phyloP scores from a whole-genome alignment of 1,140 invertebrate species.

The Lepidotrigona ventralis region DNA sequence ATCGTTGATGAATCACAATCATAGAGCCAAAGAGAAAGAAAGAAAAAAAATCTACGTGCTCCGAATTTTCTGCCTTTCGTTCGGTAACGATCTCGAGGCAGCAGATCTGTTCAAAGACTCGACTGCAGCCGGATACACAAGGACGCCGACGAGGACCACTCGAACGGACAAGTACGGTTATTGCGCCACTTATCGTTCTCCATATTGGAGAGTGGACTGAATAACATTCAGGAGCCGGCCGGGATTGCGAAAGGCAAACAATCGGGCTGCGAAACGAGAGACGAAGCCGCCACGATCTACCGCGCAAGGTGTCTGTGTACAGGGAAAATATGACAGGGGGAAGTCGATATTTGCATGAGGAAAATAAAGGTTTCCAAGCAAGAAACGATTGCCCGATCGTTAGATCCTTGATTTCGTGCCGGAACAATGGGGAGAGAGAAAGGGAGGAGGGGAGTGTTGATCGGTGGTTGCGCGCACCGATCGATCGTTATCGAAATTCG shows the following conservation, averaged over 20 bases:
- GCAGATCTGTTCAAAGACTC: neutral
- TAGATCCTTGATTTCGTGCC: neutral
- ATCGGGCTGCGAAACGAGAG: constrained; percentile 63
- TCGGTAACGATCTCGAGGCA: neutral
- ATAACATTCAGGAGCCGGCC: constrained; percentile 69
- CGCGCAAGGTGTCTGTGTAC: constrained; percentile 70
- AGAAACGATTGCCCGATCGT: neutral
- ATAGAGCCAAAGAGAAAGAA: no score
- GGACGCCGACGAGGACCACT: constrained; percentile 65
- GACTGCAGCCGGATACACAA: constrained; percentile 1
- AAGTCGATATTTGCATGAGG: constrained; percentile 9
- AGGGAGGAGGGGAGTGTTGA: neutral
- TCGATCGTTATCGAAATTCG: constrained; percentile 74
- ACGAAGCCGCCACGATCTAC: constrained; percentile 43
- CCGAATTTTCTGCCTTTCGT: no score
- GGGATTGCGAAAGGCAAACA: constrained; percentile 75
- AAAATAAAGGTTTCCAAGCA: constrained; percentile 66
- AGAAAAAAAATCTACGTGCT: no score
- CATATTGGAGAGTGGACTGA: constrained; percentile 70
- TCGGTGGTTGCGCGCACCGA: neutral
- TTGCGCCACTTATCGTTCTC: constrained; percentile 70
- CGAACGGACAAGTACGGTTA: constrained; percentile 67
- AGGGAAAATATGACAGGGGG: constrained; percentile 34
- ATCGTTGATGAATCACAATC: no score
- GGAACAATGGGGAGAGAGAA: constrained; percentile 1